Conservation (phyloP, 2,113 vertebrate species). For the Charadrius vociferus region DNA sequence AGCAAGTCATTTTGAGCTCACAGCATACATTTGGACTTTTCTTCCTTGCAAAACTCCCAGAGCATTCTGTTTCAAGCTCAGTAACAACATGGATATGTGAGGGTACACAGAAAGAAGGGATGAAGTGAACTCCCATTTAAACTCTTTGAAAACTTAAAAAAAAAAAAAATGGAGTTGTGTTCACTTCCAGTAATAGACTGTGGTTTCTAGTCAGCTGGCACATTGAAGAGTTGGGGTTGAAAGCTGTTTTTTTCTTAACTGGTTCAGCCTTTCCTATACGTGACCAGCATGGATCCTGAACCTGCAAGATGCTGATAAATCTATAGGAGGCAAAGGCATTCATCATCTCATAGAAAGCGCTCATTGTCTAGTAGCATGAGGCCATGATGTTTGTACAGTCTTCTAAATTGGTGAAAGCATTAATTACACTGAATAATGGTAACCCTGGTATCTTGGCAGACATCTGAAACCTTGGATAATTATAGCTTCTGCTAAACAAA, state of each 20-base stretch:
- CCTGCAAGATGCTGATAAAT: constrained; percentile 38
- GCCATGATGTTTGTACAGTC: constrained; percentile 24
- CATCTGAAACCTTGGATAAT: constrained; percentile 62
- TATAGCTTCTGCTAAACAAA: constrained; percentile 38
- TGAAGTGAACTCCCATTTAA: background rate
- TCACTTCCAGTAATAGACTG: background rate
- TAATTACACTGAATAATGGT: constrained; percentile 62
- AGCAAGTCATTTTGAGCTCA: background rate
- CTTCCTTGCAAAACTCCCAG: background rate
- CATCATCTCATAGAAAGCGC: constrained; percentile 35
- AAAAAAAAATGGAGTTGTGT: background rate
- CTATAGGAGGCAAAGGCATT: constrained; percentile 31
- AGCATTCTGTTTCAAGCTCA: background rate
- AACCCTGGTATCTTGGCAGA: constrained; percentile 55
- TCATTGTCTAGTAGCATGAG: constrained; percentile 45
- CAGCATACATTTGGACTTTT: background rate
- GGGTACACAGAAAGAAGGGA: background rate
- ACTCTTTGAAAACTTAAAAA: background rate
- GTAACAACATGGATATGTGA: background rate
- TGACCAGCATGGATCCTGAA: constrained; percentile 33
- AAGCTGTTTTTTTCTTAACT: background rate
- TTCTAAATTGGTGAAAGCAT: constrained; percentile 57
- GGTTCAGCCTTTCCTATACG: background rate
- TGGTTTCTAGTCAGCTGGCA: background rate
- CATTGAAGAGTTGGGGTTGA: background rate